Base-by-base conservation (phyloP, 2,797 vertebrate species). In the Halcyon chelicuti region DNA sequence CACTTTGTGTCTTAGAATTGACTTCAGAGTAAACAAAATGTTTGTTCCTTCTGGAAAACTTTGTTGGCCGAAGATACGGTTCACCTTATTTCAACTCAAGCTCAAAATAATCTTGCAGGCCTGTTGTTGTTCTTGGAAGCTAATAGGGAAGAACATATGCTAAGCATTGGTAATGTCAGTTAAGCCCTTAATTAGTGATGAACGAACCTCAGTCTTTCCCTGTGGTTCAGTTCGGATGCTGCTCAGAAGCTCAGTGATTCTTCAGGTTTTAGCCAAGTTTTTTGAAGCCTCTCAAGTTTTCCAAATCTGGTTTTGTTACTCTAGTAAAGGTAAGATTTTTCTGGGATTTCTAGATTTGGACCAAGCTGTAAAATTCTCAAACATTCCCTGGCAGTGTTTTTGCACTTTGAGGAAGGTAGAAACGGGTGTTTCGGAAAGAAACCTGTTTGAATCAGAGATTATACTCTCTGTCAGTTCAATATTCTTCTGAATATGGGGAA, bases 61-160 rank as follows among this genome's bases (percentile, higher is more conserved):
- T 92, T 16, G 10, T 68, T 96, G 94, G 96, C 94, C 81, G 63
- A 93, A 94, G 96, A 91, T 95, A 78, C 82, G 42, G 21, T 95
- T 96, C 92, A 94, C 96, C 96, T 96, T 96, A 82, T 37, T 96
- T 96, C 96, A 95, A 91, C 96, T 95, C 74, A 33, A 21, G 86
- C 94, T 96, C 78, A 91, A 93, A 97, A 96, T 96, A 96, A 89
- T 91, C 96, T 92, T 93, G 94, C 0, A 3, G 96, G 90, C 26
- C n/a, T 81, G 66, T 68, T 97, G 91, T 97, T 98, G 97, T 96
- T 96, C 96, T 98, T 98, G 98, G 98, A 98, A 97, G 80, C 96
- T 37, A 21, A 87, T 22, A 60, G 90, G 73, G 91, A 96, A 86
- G 93, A 93, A 92, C 97, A 97, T 97, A 96, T 98, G 97, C 80